These are phyloP conservation scores for Carlito syrichta DNA, from an alignment of 2,113 vertebrate species.

Conservation along the genomic window DNA sequence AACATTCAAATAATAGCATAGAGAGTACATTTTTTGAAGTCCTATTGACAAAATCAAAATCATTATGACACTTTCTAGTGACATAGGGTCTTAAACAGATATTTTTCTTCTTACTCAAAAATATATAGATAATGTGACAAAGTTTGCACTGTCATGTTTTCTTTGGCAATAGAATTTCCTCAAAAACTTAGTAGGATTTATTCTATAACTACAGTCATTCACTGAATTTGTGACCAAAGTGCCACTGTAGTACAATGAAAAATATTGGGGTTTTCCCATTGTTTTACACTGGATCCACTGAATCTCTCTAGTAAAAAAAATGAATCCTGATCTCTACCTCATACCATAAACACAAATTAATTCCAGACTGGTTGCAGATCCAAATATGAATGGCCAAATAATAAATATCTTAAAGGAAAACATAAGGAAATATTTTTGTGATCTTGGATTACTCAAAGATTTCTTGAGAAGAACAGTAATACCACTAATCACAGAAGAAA, in stretches of 20 bases:
- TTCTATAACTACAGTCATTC: neutral
- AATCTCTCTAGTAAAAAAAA: neutral
- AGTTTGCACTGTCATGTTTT: neutral
- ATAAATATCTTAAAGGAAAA: neutral
- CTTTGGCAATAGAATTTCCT: neutral
- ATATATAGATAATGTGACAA: neutral
- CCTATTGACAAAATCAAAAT: neutral
- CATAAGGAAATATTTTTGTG: neutral
- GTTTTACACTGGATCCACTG: neutral
- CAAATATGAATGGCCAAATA: neutral
- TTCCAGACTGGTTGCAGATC: neutral
- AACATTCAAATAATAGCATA: neutral
- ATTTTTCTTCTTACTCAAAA: neutral
- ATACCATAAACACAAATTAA: neutral
- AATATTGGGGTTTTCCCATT: neutral
- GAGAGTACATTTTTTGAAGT: neutral
- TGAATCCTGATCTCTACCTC: neutral
- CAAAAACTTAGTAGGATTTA: neutral
- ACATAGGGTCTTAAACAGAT: neutral
- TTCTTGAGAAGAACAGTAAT: neutral
- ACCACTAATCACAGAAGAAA: neutral
- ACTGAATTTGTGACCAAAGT: neutral
- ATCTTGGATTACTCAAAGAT: neutral
- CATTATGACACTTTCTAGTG: neutral
- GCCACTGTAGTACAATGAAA: neutral